Base-by-base conservation (phyloP, 2,888 invertebrate species). In the Chrysodeixis includens region DNA sequence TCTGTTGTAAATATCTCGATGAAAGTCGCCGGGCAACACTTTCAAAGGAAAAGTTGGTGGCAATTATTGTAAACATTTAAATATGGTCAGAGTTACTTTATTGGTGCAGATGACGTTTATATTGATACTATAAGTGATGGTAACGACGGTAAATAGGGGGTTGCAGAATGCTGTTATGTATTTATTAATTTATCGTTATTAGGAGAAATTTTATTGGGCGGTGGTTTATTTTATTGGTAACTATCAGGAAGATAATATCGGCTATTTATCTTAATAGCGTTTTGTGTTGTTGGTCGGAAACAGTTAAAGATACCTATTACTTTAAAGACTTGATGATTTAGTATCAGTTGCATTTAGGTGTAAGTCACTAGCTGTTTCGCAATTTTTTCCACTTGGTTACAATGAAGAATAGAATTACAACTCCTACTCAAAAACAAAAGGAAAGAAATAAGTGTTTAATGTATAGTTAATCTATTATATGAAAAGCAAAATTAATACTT, bases 1-100 rank as follows among this genome's bases (percentile, higher is more conserved):
- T 84, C 83, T 81, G 74, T 79, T 63, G 79, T 71, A 76, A 82
- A 83, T 82, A 76, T 75, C 76, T 63, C 65, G 56, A 82, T 76
- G 79, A 78, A 80, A 78, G 76, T 78, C 51, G 61, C 51, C 56
- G 40, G 61, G 58, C 60, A 55, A 72, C 62, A 66, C 76, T 77
- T 78, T 81, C 79, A 46, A 75, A 68, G 72, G 73, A 82, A 76
- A 79, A 72, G 70, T 69, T 62, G 74, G 71, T 55, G 61, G 66
- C 72, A 76, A 74, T 79, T 77, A 79, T 58, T 66, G 51, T 51
- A 66, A 72, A 75, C 72, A 79, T 78, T 82, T 71, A 30, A 68
- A 69, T 44, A 14, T 12, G 10, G 8, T 2, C 9, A 18, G 57
- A 30, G 22, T 5, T 26, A 14, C 16, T 65, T 63, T 56, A 66